Percentiles rank a stretch among this genome's conserved stretches.
Conservation (phyloP, 2,797 vertebrate genomes). For the Acipenser oxyrinchus region DNA sequence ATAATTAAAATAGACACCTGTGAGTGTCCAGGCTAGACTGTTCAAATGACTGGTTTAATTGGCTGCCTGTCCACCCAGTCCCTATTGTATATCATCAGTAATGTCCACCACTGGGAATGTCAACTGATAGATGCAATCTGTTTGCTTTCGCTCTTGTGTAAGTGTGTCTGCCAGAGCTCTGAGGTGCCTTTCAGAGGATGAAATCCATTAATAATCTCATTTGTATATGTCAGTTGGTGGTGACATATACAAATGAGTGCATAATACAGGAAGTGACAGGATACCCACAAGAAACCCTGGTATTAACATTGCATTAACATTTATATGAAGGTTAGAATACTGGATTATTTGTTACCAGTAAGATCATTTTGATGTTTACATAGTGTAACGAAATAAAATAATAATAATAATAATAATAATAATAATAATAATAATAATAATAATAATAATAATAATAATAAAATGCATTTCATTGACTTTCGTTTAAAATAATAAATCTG, state of each 20-base stretch:
- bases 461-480: no score
- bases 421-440: no score
- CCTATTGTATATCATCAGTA: conserved; percentile 31
- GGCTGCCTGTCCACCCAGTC: conserved; percentile 25
- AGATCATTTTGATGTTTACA: not conserved
- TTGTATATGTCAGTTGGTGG: conserved; percentile 42
- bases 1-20: not conserved
- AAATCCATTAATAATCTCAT: conserved; percentile 53
- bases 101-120: conserved; percentile 47
- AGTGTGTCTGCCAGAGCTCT: conserved; percentile 42
- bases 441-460: no score
- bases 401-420: not conserved
- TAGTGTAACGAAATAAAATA: not conserved
- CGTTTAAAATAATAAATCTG: no score
- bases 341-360: not conserved
- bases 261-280: conserved; percentile 24
- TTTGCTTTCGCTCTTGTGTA: conserved; percentile 50
- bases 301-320: not conserved
- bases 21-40: conserved; percentile 34
- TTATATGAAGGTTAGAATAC: not conserved
- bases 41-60: conserved; percentile 40
- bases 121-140: conserved; percentile 50
- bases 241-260: no score
- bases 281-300: not conserved
- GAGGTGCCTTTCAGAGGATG: conserved; percentile 41